phyloP scores from a whole-genome alignment of 1,140 invertebrate genomes.

The Papilio dardanus region DNA sequence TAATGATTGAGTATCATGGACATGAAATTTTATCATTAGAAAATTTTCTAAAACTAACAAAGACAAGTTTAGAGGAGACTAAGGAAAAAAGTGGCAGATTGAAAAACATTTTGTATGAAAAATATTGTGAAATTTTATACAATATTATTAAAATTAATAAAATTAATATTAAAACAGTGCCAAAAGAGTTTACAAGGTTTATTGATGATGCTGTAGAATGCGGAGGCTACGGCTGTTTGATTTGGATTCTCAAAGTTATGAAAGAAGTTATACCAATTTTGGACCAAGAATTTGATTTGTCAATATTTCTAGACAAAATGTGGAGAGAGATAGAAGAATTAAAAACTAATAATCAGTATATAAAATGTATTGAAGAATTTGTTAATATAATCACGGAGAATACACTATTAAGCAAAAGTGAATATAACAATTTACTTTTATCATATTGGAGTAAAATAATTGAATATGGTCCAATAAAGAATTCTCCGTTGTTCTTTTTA shows the following conservation, averaged over 20 bases:
- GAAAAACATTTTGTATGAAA: constrained; percentile 65
- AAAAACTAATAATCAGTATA: constrained; percentile 68
- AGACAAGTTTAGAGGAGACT: constrained; percentile 32
- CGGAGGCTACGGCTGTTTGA: constrained; percentile 70
- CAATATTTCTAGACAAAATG: constrained; percentile 58
- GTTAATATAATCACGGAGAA: constrained; percentile 61
- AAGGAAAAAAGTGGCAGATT: constrained; percentile 58
- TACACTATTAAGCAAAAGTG: constrained; percentile 47
- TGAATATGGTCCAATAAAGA: constrained; percentile 61
- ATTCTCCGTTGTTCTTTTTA: constrained; percentile 61
- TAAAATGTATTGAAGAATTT: constrained; percentile 66
- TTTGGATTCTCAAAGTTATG: constrained; percentile 66
- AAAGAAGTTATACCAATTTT: constrained; percentile 52
- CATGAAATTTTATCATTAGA: constrained; percentile 38
- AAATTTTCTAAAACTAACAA: constrained; percentile 31
- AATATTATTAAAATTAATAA: constrained; percentile 41
- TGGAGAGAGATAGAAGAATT: constrained; percentile 73
- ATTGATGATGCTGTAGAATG: constrained; percentile 59
- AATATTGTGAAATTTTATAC: constrained; percentile 57
- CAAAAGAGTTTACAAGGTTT: constrained; percentile 48
- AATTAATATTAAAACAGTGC: constrained; percentile 38
- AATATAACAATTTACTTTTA: constrained; percentile 61
- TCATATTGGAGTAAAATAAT: constrained; percentile 65
- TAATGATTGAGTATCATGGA: constrained; percentile 34
- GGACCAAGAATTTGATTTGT: constrained; percentile 52